Conservation (phyloP, 2,113 vertebrate species). For the Apodemus sylvaticus region DNA sequence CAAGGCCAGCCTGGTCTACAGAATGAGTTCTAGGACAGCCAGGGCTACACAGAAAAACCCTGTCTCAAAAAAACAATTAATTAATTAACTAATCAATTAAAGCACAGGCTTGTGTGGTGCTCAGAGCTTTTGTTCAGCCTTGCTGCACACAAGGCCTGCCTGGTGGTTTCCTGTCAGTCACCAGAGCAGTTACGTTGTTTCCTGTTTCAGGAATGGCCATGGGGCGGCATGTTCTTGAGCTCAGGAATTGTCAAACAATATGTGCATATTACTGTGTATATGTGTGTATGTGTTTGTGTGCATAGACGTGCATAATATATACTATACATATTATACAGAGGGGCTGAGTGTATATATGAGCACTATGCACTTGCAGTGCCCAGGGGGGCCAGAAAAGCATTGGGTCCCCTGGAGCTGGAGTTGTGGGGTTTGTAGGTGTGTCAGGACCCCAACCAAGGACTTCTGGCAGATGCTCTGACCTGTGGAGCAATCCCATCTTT, state of each 20-base stretch:
- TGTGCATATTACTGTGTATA: not conserved
- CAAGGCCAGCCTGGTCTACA: too few relatives aligned
- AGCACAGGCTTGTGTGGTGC: not conserved
- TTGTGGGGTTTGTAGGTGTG: not conserved
- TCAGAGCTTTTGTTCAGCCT: not conserved
- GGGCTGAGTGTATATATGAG: not conserved
- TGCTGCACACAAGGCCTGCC: not conserved
- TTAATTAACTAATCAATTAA: too few relatives aligned
- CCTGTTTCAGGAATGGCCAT: not conserved
- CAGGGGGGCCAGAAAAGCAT: not conserved
- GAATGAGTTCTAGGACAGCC: too few relatives aligned
- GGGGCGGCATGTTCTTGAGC: not conserved
- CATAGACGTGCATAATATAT: not conserved
- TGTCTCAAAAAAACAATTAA: too few relatives aligned
- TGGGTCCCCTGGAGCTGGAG: not conserved
- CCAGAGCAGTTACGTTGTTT: not conserved
- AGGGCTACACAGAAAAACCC: too few relatives aligned
- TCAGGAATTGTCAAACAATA: not conserved
- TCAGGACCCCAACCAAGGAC: not conserved
- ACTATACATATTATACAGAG: not conserved
- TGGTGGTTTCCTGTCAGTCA: accelerated
- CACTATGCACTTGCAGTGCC: not conserved
- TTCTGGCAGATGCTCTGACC: not conserved
- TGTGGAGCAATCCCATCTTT: too few relatives aligned
- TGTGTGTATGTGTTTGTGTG: not conserved